phyloP scores from a whole-genome alignment of 2,797 vertebrate genomes.

The Merluccius polli region DNA sequence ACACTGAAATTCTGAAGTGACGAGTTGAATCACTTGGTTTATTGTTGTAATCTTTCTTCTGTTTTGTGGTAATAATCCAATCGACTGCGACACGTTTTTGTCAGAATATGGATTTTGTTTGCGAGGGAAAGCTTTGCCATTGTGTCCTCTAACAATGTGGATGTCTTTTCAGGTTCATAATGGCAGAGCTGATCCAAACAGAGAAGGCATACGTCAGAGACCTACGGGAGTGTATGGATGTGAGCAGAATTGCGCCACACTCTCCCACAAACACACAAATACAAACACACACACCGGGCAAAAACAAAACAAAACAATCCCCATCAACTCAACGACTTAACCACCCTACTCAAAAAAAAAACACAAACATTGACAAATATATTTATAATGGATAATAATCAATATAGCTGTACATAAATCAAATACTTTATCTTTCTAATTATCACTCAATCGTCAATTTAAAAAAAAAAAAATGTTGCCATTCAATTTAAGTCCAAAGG shows the following conservation, averaged over 20 bases:
- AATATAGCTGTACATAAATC: background rate
- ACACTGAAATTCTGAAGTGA: background rate
- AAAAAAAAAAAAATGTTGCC: background rate
- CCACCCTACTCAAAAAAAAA: background rate
- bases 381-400: background rate
- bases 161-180: slow-evolving; percentile 84
- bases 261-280: background rate
- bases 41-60: too few species aligned
- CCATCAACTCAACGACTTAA: background rate
- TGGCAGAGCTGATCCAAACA: slow-evolving; percentile 98
- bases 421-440: background rate
- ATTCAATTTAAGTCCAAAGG: background rate
- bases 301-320: background rate
- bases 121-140: background rate
- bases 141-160: background rate
- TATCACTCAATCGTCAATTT: background rate
- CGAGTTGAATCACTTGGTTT: background rate
- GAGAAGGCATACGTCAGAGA: slow-evolving; percentile 97
- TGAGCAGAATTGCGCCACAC: slow-evolving; percentile 71
- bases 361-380: background rate
- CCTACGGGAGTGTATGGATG: slow-evolving; percentile 96
- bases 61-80: background rate
- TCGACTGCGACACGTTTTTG: background rate
- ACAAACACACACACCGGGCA: background rate
- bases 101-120: background rate